phyloP scores from a whole-genome alignment of 2,113 vertebrate genomes.

The Erpornis zantholeuca region DNA sequence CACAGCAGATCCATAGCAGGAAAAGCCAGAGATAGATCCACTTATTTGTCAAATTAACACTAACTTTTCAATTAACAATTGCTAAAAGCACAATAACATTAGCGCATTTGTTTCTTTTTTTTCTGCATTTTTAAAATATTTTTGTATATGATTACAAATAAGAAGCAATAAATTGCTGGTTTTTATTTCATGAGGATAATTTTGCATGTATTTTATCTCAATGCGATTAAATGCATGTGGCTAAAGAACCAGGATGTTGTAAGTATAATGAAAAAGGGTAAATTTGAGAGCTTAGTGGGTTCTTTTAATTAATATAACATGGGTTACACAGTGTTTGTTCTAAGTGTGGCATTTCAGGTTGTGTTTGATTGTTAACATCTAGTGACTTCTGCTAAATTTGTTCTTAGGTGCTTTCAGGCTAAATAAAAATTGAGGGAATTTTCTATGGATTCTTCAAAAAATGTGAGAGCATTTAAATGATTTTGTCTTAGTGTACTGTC shows the following conservation, averaged over 20 bases:
- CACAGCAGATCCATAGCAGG: neutral
- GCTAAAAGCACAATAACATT: neutral
- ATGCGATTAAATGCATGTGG: neutral
- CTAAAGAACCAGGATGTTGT: neutral
- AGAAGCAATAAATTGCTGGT: neutral
- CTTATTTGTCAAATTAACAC: constrained; percentile 42
- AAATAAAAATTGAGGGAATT: neutral
- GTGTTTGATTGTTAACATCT: neutral
- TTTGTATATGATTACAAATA: neutral
- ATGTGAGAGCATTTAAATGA: neutral
- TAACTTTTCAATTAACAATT: constrained; percentile 45
- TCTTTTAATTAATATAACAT: neutral
- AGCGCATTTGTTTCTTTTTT: neutral
- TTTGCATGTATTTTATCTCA: neutral
- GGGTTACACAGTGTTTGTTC: neutral
- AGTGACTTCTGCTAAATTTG: neutral
- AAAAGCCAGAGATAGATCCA: constrained; percentile 4
- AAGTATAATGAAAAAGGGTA: neutral
- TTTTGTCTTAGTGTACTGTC: neutral
- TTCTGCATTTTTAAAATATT: neutral
- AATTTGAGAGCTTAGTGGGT: neutral
- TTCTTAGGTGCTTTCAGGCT: neutral
- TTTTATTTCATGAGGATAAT: neutral
- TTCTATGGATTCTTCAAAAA: neutral
- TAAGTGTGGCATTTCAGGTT: neutral